phyloP scores from a whole-genome alignment of 2,797 vertebrate species.

The Chiroxiphia lanceolata region DNA sequence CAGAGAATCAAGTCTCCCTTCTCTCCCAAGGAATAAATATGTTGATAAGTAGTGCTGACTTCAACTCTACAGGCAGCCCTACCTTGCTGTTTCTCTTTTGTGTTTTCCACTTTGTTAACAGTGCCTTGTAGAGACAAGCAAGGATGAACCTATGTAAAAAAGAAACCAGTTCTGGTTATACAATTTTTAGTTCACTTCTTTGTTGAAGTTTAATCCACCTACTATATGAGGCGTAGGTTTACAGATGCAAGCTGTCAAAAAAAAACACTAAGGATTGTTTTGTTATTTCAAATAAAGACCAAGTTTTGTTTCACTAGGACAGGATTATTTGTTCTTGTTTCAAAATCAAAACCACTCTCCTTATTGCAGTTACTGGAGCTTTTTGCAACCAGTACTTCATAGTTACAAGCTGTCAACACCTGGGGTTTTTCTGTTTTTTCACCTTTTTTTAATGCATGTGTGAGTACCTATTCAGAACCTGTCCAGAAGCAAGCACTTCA shows the following conservation, averaged over 20 bases:
- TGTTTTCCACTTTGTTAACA: conserved; percentile 25
- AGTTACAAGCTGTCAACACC: not conserved
- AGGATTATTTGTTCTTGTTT: not conserved
- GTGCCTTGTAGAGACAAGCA: conserved; percentile 74
- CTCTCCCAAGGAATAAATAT: not conserved
- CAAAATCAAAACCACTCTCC: not conserved
- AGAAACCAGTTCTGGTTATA: not conserved
- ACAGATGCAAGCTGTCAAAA: not conserved
- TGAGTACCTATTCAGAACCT: not conserved
- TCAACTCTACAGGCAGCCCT: not conserved
- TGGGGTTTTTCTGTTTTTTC: not conserved
- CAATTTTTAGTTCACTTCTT: not conserved
- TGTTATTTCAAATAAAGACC: not conserved
- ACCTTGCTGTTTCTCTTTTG: conserved; percentile 51
- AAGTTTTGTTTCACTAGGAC: not conserved
- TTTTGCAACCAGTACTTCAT: not conserved
- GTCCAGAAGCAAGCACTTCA: not conserved
- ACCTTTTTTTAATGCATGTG: not conserved
- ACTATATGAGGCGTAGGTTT: not conserved
- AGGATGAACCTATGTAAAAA: conserved; percentile 71
- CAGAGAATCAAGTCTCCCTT: not conserved
- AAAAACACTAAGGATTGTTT: not conserved
- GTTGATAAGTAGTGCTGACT: not conserved
- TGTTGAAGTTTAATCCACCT: not conserved
- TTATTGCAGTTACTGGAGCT: not conserved